A percentile compares a stretch with the other conserved stretches of the same genome.
These are phyloP conservation scores for Lithobates pipiens DNA, from an alignment of 2,797 vertebrate species.

Conservation along the genomic window DNA sequence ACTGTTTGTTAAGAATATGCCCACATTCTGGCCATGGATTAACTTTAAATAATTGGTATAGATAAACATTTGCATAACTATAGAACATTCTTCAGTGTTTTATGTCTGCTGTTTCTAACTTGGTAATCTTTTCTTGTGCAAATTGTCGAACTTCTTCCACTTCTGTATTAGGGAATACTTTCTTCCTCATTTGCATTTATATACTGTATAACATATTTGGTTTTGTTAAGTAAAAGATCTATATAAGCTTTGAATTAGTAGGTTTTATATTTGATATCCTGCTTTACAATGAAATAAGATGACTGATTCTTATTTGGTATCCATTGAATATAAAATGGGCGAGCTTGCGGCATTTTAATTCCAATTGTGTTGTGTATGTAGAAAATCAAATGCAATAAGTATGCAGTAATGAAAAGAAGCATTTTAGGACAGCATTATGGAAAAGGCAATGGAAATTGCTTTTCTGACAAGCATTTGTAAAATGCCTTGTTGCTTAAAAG, in stretches of 20 bases:
- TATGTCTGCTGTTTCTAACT: no score
- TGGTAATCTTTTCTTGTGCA: no score
- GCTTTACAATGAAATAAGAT: background rate
- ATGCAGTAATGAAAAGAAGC: conserved; percentile 49
- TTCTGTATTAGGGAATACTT: no score
- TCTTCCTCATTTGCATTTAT: background rate
- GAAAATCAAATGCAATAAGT: conserved; percentile 35
- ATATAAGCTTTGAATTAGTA: conserved; percentile 1
- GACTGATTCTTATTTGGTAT: conserved; percentile 16
- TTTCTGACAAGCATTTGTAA: conserved; percentile 45
- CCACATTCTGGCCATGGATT: no score
- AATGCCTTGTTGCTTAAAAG: conserved; percentile 46
- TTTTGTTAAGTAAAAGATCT: background rate
- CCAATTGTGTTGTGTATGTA: conserved; percentile 32
- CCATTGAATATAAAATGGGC: background rate
- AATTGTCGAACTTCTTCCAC: no score
- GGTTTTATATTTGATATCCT: background rate
- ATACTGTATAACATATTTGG: background rate
- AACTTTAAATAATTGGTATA: no score
- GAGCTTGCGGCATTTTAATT: conserved; percentile 31
- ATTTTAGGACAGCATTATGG: conserved; percentile 42
- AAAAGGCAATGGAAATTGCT: conserved; percentile 47
- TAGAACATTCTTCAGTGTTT: no score
- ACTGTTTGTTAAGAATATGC: no score
- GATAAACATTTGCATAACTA: no score